Conservation (phyloP, 1,140 invertebrate genomes). For the Pseudomyrmex concolor region DNA sequence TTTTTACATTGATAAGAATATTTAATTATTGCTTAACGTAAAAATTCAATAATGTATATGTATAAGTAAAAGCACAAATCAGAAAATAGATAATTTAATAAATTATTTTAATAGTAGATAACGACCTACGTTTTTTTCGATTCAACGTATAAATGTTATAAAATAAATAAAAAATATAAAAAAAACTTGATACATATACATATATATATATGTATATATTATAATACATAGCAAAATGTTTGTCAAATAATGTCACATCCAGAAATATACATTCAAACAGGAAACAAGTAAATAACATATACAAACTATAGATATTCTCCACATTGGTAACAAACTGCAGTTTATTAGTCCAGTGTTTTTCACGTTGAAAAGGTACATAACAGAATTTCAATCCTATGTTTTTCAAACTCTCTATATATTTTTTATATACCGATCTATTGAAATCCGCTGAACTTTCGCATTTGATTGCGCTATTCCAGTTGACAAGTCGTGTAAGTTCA, state of each 20-base stretch:
- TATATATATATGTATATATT: not conserved
- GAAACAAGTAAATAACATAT: not conserved
- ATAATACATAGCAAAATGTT: not conserved
- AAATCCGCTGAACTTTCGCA: not conserved
- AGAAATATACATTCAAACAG: not conserved
- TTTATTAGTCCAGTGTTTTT: conserved; percentile 35
- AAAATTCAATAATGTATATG: not conserved
- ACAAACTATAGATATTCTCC: not conserved
- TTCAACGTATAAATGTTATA: not conserved
- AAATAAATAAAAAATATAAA: not conserved
- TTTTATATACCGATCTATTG: not conserved
- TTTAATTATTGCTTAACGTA: not conserved
- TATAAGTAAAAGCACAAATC: no score
- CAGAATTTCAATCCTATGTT: conserved; percentile 16
- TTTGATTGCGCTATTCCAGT: not conserved
- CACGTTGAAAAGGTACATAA: conserved; percentile 2
- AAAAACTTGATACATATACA: no score
- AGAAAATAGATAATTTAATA: not conserved
- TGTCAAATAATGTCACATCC: not conserved
- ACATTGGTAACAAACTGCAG: not conserved
- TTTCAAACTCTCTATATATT: not conserved
- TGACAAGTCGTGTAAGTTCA: not conserved
- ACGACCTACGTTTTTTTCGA: no score
- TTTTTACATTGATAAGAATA: not conserved
- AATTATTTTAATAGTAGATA: not conserved